phyloP scores from a whole-genome alignment of 2,888 invertebrate species.

The Esperia sulphurella region DNA sequence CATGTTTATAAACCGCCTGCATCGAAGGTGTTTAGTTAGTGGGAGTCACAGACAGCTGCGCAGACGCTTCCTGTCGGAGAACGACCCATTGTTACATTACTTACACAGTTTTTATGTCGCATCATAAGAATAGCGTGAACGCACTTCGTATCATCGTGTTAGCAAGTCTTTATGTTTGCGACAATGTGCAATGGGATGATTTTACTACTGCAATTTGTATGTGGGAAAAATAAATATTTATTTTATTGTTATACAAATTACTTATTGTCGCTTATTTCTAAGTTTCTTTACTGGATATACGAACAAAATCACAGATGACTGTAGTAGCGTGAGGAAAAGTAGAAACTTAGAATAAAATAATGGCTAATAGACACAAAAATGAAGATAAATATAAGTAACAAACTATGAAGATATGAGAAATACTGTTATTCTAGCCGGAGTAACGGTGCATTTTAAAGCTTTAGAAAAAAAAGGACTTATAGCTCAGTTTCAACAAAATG shows the following conservation, averaged over 20 bases:
- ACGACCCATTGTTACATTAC: slow-evolving; percentile 61
- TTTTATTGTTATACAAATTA: slow-evolving; percentile 8
- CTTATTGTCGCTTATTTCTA: background rate
- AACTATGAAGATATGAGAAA: too few species aligned
- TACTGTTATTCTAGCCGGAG: too few species aligned
- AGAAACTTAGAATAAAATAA: too few species aligned
- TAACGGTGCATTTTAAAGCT: too few species aligned
- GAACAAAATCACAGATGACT: too few species aligned
- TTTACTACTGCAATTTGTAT: too few species aligned
- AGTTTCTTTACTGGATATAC: too few species aligned
- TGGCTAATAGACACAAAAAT: too few species aligned
- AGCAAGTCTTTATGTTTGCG: slow-evolving; percentile 29
- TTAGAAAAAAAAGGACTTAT: too few species aligned
- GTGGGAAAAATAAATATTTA: slow-evolving; percentile 5
- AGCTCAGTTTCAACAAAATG: too few species aligned
- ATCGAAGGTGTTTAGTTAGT: slow-evolving; percentile 21
- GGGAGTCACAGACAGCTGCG: slow-evolving; percentile 47
- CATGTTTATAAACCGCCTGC: slow-evolving; percentile 12
- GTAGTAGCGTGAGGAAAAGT: too few species aligned
- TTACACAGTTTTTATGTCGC: slow-evolving; percentile 48
- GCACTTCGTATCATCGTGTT: slow-evolving; percentile 31
- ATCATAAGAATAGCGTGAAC: slow-evolving; percentile 37
- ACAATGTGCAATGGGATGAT: slow-evolving; percentile 15
- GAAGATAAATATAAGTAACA: too few species aligned
- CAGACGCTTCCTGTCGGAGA: slow-evolving; percentile 60